Conservation (phyloP, 2,113 vertebrate species). For the Periophthalmus modestus region DNA sequence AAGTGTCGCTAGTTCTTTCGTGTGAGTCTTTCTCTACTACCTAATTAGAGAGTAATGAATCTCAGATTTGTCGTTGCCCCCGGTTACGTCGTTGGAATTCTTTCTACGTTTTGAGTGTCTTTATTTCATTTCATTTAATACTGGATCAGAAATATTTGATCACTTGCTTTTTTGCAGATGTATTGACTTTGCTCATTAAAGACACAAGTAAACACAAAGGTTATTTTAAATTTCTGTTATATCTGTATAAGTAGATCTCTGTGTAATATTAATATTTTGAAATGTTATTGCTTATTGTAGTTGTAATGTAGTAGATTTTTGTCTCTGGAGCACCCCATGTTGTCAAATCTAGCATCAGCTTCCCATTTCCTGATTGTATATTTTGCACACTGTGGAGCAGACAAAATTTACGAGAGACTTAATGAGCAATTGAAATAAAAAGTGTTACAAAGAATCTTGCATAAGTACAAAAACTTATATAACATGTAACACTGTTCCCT, state of each 20-base stretch:
- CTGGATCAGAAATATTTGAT: background rate
- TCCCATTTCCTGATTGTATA: background rate
- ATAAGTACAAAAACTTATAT: too few relatives aligned
- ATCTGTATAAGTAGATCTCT: background rate
- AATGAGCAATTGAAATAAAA: background rate
- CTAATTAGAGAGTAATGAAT: constrained; percentile 9
- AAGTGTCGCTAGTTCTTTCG: background rate
- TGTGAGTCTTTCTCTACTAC: background rate
- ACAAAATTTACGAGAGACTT: background rate
- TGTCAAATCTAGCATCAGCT: constrained; percentile 10
- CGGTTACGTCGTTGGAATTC: constrained; percentile 8
- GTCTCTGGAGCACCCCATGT: background rate
- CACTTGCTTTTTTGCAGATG: constrained; percentile 9
- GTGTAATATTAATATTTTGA: constrained; percentile 18
- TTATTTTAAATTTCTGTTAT: constrained; percentile 31
- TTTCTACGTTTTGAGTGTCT: constrained; percentile 1
- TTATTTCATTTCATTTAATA: background rate
- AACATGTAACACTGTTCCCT: too few relatives aligned
- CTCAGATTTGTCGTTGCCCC: constrained; percentile 15
- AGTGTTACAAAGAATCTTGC: background rate
- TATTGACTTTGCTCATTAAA: constrained; percentile 13
- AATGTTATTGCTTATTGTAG: constrained; percentile 13
- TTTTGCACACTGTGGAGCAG: background rate
- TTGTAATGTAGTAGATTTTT: too few relatives aligned
- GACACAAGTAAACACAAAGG: constrained; percentile 3